These are phyloP conservation scores for Platygyra sinensis DNA, from an alignment of 64 coral and sea anemone species.

Conservation along the genomic window DNA sequence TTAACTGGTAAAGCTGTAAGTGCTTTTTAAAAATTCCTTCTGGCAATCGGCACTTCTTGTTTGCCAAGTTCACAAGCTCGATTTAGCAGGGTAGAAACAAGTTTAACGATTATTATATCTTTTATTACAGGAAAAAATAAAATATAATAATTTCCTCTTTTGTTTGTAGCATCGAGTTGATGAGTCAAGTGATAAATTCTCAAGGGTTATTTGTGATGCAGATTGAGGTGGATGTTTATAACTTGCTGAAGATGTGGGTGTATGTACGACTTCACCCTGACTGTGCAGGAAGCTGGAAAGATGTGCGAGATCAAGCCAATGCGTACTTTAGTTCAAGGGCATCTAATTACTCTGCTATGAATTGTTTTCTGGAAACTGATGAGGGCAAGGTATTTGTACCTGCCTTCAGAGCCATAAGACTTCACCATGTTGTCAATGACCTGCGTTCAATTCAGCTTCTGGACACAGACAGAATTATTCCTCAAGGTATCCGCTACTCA, in stretches of 20 bases:
- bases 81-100: neutral
- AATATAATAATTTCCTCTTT: neutral
- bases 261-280: slow-evolving; percentile 76
- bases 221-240: slow-evolving; percentile 97
- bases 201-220: slow-evolving; percentile 96
- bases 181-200: slow-evolving; percentile 88
- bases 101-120: neutral
- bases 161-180: slow-evolving; percentile 72
- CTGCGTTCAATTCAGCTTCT: slow-evolving; percentile 71
- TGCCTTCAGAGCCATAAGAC: slow-evolving; percentile 78
- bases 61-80: no score
- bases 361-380: slow-evolving; percentile 75
- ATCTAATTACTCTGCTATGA: neutral
- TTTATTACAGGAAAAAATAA: neutral
- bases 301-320: slow-evolving; percentile 68
- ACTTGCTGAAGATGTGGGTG: slow-evolving; percentile 89
- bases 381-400: slow-evolving; percentile 68
- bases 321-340: slow-evolving; percentile 65
- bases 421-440: slow-evolving; percentile 96
- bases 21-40: no score
- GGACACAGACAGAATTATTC: slow-evolving; percentile 87
- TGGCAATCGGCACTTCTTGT: no score
- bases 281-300: slow-evolving; percentile 80
- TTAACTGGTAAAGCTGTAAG: no score
- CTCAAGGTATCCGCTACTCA: slow-evolving; percentile 50